Conservation (phyloP, 2,888 invertebrate genomes). For the Rapana venosa region DNA sequence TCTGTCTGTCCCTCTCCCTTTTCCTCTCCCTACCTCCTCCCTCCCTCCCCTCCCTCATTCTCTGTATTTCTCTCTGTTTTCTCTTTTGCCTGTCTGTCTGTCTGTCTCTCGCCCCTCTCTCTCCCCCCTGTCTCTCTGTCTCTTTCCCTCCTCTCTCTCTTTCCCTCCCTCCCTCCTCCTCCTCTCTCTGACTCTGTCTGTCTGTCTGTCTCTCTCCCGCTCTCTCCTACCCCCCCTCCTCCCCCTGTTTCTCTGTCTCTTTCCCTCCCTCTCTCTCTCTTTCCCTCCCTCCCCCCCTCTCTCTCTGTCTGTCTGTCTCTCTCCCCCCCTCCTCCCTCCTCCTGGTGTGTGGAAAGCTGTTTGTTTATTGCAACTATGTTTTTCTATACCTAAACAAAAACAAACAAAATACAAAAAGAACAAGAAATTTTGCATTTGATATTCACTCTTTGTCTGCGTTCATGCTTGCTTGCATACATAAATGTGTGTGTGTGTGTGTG, state of each 20-base stretch:
- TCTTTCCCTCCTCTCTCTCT: neutral
- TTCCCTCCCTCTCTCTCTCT: too few species aligned
- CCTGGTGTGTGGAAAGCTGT: too few species aligned
- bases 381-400: too few species aligned
- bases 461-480: neutral
- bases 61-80: neutral
- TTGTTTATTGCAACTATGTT: too few species aligned
- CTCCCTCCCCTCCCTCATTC: neutral
- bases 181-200: neutral
- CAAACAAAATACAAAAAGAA: too few species aligned
- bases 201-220: neutral
- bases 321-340: too few species aligned
- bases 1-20: neutral
- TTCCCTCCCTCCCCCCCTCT: too few species aligned
- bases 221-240: too few species aligned
- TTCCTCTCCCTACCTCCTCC: neutral
- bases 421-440: too few species aligned
- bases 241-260: too few species aligned
- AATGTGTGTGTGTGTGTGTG: neutral
- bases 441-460: neutral
- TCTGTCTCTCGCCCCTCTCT: neutral
- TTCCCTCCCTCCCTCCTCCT: neutral
- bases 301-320: too few species aligned
- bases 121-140: neutral
- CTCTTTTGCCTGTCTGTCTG: neutral